A percentile compares a stretch with the other conserved stretches of the same genome.
Evolutionary conservation across 2,888 invertebrate species (phyloP).

Genomic region (Epistrophe eligans): DNA sequence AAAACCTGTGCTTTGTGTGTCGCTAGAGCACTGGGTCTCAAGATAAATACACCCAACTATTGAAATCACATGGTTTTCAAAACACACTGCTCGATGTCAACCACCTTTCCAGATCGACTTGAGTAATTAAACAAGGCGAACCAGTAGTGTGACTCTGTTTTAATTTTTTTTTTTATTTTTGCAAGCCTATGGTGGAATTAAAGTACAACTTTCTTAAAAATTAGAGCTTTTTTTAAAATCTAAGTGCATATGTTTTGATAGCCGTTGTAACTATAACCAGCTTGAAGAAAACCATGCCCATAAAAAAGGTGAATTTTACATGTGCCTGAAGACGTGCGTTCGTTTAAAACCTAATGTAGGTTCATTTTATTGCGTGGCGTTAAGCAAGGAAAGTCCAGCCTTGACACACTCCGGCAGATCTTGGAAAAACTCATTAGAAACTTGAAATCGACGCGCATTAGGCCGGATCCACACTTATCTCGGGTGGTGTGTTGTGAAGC

Average conservation of each 20-base stretch:
- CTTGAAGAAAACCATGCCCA: neutral
- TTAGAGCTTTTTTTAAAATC: slow-evolving; percentile 37
- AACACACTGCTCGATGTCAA: slow-evolving; percentile 52
- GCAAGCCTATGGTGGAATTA: slow-evolving; percentile 1
- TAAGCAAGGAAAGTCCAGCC: too few species aligned
- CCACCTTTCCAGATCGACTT: slow-evolving; percentile 60
- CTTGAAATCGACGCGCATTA: too few species aligned
- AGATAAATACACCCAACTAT: slow-evolving; percentile 16
- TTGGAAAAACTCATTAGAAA: too few species aligned
- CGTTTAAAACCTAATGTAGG: too few species aligned
- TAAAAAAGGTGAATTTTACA: slow-evolving; percentile 22
- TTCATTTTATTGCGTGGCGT: too few species aligned
- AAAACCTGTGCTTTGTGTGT: neutral
- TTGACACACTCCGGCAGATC: too few species aligned
- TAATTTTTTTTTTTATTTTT: slow-evolving; percentile 1
- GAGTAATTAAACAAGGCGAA: slow-evolving; percentile 71
- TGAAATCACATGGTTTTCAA: slow-evolving; percentile 17
- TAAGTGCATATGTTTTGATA: slow-evolving; percentile 51
- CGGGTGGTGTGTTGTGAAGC: too few species aligned
- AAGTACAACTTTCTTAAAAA: slow-evolving; percentile 66
- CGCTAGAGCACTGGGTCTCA: slow-evolving; percentile 10
- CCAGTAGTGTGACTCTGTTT: slow-evolving; percentile 46
- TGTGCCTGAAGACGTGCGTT: too few species aligned
- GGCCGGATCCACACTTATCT: too few species aligned
- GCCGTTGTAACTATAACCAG: slow-evolving; percentile 20